phyloP scores from a whole-genome alignment of 2,113 vertebrate species.

The Zeus faber region DNA sequence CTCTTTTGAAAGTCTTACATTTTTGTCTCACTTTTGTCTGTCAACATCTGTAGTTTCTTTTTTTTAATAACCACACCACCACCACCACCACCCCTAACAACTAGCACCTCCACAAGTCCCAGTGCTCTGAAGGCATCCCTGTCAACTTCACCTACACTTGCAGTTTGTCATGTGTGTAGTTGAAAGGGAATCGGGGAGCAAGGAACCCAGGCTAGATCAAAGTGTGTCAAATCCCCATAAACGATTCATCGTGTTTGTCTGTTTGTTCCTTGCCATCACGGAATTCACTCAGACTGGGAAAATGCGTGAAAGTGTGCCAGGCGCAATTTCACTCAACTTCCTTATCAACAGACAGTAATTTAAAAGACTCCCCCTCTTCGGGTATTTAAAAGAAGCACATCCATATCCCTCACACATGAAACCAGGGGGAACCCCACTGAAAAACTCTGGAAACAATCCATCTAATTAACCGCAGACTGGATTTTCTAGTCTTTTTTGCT shows the following conservation, averaged over 20 bases:
- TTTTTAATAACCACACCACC: too few species aligned
- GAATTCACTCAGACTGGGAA: not conserved
- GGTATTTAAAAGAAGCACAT: not conserved
- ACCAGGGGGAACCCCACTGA: too few species aligned
- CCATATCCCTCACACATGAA: not conserved
- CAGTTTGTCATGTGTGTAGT: constrained; percentile 22
- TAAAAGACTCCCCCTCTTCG: not conserved
- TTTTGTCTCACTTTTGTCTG: constrained; percentile 42
- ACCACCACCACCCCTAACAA: not conserved
- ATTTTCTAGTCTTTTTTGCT: not conserved
- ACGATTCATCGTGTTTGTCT: constrained; percentile 2
- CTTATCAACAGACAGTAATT: constrained; percentile 25
- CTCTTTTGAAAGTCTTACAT: too few species aligned
- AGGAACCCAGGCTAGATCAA: constrained; percentile 39
- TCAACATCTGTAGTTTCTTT: constrained; percentile 42
- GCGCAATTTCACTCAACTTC: constrained; percentile 18
- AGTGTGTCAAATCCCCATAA: constrained; percentile 33
- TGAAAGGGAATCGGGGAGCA: constrained; percentile 49
- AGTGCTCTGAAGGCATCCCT: constrained; percentile 26
- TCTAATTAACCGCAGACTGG: too few species aligned
- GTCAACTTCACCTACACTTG: constrained; percentile 12
- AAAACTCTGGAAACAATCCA: too few species aligned
- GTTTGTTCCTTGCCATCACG: constrained; percentile 20
- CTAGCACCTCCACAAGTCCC: constrained; percentile 4
- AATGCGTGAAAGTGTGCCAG: constrained; percentile 10